Percentiles rank a stretch among this genome's conserved stretches.
phyloP scores from a whole-genome alignment of 2,113 vertebrate genomes.

The Vombatus ursinus region DNA sequence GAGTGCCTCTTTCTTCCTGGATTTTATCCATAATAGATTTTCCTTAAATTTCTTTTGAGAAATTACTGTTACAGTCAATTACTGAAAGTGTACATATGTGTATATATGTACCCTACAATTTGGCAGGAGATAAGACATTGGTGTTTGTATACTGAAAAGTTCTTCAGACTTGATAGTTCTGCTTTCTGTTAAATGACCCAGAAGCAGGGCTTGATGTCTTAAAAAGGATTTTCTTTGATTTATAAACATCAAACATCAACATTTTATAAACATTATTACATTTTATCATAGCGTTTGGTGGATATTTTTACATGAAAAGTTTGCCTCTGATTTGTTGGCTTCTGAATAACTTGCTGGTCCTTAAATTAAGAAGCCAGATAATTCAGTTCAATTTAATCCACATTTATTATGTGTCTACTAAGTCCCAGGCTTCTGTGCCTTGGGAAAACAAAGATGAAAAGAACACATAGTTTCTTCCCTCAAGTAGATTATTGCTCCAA shows the following conservation, averaged over 20 bases:
- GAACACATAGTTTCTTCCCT: background rate
- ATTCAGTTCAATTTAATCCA: background rate
- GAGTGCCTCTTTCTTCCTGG: conserved; percentile 24
- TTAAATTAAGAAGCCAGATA: background rate
- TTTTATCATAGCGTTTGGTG: background rate
- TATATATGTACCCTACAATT: background rate
- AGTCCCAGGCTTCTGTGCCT: background rate
- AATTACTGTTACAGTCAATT: background rate
- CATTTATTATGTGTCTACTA: background rate
- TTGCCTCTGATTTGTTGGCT: conserved; percentile 22
- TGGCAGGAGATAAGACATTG: background rate
- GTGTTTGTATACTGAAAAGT: conserved; percentile 37
- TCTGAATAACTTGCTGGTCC: background rate
- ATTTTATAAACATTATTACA: too few relatives aligned
- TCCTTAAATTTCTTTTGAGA: conserved; percentile 31
- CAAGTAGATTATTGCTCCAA: background rate
- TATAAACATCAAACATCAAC: background rate
- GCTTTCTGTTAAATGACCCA: conserved; percentile 12
- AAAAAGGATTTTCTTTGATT: conserved; percentile 1
- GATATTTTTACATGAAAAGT: conserved; percentile 39
- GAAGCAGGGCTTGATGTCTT: conserved; percentile 3
- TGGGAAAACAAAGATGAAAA: background rate
- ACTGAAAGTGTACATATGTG: background rate
- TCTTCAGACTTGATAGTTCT: background rate
- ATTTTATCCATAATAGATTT: conserved; percentile 31